A percentile compares a stretch with the other conserved stretches of the same genome.
phyloP scores from a whole-genome alignment of 1,140 invertebrate species.

The Caenorhabditis inopinata region DNA sequence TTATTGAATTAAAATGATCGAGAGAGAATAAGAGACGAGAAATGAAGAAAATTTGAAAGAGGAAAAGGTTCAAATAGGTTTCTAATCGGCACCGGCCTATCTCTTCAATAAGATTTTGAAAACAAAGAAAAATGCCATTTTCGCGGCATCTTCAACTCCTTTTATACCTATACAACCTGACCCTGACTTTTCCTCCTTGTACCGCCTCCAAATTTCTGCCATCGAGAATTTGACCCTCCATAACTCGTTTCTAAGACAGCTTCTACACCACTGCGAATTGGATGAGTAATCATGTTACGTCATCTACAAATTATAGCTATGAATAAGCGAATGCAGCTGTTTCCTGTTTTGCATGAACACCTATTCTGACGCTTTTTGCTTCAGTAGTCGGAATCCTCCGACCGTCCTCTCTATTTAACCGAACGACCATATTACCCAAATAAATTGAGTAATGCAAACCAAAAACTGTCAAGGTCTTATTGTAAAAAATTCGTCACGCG shows the following conservation, averaged over 20 bases:
- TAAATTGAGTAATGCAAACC: conserved; percentile 2
- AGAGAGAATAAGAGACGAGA: not conserved
- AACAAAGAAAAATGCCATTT: conserved; percentile 6
- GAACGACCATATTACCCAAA: no score
- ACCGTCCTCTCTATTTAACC: no score
- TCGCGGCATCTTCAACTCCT: not conserved
- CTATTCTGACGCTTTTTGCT: not conserved
- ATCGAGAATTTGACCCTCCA: conserved; percentile 23
- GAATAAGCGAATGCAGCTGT: conserved; percentile 1
- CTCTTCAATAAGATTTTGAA: conserved; percentile 14
- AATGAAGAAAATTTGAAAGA: not conserved
- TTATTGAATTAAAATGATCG: no score
- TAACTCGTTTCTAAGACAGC: conserved; percentile 4
- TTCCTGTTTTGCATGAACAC: not conserved
- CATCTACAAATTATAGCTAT: conserved; percentile 21
- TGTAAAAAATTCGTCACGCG: not conserved
- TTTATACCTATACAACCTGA: not conserved
- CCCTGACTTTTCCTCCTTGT: not conserved
- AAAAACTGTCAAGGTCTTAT: not conserved
- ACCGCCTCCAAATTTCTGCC: not conserved
- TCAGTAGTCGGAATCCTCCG: no score
- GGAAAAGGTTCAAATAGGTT: conserved; percentile 6
- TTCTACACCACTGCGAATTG: conserved; percentile 8
- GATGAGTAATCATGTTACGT: conserved; percentile 31
- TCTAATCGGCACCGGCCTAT: not conserved